Evolutionary conservation across 2,888 invertebrate species (phyloP).

Genomic region (Aphodius sticticus): DNA sequence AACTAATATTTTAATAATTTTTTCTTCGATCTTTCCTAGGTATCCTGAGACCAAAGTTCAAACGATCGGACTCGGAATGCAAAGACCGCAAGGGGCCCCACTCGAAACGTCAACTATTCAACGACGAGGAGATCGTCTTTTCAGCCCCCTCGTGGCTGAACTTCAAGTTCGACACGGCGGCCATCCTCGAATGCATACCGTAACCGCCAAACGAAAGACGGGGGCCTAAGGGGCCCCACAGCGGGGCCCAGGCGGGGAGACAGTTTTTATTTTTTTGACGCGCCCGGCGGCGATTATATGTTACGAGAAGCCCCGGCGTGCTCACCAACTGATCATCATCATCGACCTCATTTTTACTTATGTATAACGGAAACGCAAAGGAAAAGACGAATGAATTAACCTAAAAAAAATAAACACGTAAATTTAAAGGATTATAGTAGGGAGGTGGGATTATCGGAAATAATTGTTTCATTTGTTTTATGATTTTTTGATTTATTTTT

Average conservation of each 20-base stretch:
- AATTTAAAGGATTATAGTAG: neutral
- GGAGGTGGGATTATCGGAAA: neutral
- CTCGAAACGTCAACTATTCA: constrained; percentile 68
- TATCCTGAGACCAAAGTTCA: constrained; percentile 33
- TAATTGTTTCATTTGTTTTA: neutral
- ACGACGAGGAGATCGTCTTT: constrained; percentile 60
- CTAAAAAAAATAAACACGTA: neutral
- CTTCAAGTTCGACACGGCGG: constrained; percentile 70
- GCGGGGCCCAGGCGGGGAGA: neutral
- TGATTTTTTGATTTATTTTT: neutral
- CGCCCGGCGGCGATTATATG: neutral
- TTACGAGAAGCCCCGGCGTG: neutral
- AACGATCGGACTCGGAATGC: constrained; percentile 47
- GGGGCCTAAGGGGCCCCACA: neutral
- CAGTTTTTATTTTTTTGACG: neutral
- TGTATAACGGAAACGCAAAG: neutral
- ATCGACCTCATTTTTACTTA: neutral
- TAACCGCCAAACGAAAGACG: constrained; percentile 39
- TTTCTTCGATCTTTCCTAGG: neutral
- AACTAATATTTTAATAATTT: neutral
- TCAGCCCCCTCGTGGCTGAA: constrained; percentile 71
- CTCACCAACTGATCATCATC: neutral
- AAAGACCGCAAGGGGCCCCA: constrained; percentile 49
- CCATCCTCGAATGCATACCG: constrained; percentile 63
- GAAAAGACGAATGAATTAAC: neutral